A percentile compares a stretch with the other conserved stretches of the same genome.
These are phyloP conservation scores for Rotaria socialis DNA, from an alignment of 2,888 invertebrate species.

Conservation along the genomic window DNA sequence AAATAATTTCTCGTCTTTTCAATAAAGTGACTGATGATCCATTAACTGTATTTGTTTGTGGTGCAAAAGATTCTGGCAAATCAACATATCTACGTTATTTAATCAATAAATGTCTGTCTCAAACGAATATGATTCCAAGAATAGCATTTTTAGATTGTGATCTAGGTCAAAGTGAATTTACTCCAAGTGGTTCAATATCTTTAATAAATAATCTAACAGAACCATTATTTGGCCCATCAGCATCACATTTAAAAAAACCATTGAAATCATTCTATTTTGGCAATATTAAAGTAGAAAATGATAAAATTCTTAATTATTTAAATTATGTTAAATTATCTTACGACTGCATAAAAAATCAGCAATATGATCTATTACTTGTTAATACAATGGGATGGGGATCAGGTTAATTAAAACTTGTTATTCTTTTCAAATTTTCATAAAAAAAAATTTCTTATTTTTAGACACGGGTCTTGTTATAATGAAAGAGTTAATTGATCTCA, in stretches of 20 bases:
- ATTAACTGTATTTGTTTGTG: conserved; percentile 65
- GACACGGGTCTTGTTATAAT: not conserved
- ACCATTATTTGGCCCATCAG: conserved; percentile 16
- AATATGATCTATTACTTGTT: conserved; percentile 29
- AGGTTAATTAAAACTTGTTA: not conserved
- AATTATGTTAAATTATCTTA: not conserved
- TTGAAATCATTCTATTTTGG: not conserved
- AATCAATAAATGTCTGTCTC: conserved; percentile 66
- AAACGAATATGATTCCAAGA: not conserved
- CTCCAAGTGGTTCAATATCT: conserved; percentile 75
- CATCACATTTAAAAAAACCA: conserved; percentile 13
- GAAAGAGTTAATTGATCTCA: not conserved
- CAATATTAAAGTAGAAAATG: conserved; percentile 1
- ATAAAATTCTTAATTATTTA: not conserved
- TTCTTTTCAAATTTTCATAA: too few species aligned
- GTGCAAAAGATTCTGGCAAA: conserved; percentile 80
- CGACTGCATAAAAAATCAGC: not conserved
- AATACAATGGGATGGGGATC: conserved; percentile 47
- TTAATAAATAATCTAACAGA: not conserved
- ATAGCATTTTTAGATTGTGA: conserved; percentile 74
- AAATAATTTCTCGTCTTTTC: not conserved
- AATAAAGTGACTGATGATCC: not conserved
- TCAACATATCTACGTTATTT: conserved; percentile 74
- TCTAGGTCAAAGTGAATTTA: conserved; percentile 85
- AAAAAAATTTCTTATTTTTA: not conserved